These are phyloP conservation scores for Megaustenia siamemsis DNA, from an alignment of 2,888 invertebrate genomes.

Conservation along the genomic window DNA sequence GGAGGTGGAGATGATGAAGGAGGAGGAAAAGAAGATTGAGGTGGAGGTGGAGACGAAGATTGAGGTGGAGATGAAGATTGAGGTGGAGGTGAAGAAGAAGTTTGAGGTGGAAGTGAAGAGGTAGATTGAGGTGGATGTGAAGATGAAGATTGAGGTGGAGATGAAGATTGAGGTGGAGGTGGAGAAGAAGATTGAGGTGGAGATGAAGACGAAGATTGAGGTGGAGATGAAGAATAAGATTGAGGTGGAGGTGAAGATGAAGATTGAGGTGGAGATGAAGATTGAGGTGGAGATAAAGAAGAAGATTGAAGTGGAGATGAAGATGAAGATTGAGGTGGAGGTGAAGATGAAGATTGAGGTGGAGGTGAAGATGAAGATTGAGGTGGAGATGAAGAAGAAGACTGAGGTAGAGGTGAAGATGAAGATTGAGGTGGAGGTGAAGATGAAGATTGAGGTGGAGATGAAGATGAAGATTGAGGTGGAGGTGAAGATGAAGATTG, in stretches of 20 bases:
- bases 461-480: neutral
- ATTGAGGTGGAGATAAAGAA: too few relatives aligned
- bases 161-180: neutral
- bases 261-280: too few relatives aligned
- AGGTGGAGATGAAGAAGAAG: neutral
- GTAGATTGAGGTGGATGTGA: neutral
- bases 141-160: neutral
- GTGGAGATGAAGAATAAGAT: neutral
- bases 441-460: neutral
- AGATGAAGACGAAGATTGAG: neutral
- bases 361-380: too few relatives aligned
- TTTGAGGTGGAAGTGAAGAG: neutral
- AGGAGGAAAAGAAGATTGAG: neutral
- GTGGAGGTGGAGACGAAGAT: neutral
- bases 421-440: too few relatives aligned
- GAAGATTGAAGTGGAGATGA: too few relatives aligned
- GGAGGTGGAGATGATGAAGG: neutral
- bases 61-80: neutral
- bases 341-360: too few relatives aligned
- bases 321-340: too few relatives aligned
- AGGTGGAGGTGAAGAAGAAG: neutral
- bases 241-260: too few relatives aligned
- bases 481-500: neutral
- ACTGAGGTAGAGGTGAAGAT: neutral
- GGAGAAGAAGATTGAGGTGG: neutral